Evolutionary conservation across 53 echinoderm and acorn worm genomes (phyloP).

Genomic region (Temnopleurus reevesii): DNA sequence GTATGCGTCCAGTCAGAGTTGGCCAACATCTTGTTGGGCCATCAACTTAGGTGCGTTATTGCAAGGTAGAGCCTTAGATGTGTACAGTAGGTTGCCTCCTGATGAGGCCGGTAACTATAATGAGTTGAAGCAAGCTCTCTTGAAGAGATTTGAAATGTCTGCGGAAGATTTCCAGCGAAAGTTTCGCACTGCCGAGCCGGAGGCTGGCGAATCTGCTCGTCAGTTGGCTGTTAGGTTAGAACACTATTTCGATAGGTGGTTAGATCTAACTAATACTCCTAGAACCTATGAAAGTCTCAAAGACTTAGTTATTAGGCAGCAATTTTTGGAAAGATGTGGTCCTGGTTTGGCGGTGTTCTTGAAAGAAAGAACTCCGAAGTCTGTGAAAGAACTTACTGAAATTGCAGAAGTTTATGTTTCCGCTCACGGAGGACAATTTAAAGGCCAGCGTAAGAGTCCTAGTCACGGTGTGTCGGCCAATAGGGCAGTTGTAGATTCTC

Average conservation of each 20-base stretch:
- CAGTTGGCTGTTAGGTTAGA: not conserved
- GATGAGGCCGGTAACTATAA: not conserved
- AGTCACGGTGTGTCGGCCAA: too few relatives aligned
- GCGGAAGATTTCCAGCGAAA: not conserved
- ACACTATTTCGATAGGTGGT: not conserved
- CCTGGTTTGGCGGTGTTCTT: not conserved
- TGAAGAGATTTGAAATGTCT: not conserved
- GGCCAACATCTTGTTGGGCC: not conserved
- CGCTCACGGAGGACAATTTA: constrained; percentile 19
- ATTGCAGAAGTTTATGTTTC: constrained; percentile 4
- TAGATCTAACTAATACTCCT: not conserved
- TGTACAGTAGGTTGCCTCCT: not conserved
- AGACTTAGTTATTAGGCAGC: too few relatives aligned
- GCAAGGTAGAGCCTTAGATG: not conserved
- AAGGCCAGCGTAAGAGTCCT: too few relatives aligned
- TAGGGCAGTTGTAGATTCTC: too few relatives aligned
- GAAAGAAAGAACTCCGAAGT: not conserved
- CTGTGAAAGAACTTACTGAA: constrained; percentile 1
- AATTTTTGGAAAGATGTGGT: not conserved
- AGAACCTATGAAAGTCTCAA: not conserved
- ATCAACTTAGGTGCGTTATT: not conserved
- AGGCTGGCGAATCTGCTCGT: not conserved
- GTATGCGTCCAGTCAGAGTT: not conserved
- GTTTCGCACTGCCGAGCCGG: not conserved
- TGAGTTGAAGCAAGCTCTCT: not conserved